Percentiles rank a stretch among this genome's conserved stretches.
Conservation (phyloP, 2,113 vertebrate species). For the Cavia porcellus region DNA sequence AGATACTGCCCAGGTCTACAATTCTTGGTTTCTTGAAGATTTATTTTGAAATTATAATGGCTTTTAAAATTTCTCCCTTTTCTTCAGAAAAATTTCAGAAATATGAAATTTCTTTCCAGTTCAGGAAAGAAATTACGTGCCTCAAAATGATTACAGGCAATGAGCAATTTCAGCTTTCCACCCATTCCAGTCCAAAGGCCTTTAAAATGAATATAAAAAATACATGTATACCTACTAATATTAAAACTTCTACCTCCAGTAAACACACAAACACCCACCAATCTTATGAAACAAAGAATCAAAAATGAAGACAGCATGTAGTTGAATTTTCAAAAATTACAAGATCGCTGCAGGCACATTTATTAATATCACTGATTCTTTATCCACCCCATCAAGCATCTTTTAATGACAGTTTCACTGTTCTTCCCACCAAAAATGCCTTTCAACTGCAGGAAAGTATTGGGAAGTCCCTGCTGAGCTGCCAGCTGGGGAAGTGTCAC, state of each 20-base stretch:
- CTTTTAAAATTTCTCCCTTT: not conserved
- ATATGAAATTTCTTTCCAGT: not conserved
- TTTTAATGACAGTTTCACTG: conserved; percentile 8
- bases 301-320: not conserved
- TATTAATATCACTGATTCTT: not conserved
- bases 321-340: conserved; percentile 32
- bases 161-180: not conserved
- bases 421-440: conserved; percentile 55
- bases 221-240: not conserved
- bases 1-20: not conserved
- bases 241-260: not conserved
- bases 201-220: conserved; percentile 39
- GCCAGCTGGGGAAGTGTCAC: conserved; percentile 76
- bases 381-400: not conserved
- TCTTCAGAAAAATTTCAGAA: conserved; percentile 20
- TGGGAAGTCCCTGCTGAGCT: conserved; percentile 64
- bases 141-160: conserved; percentile 19
- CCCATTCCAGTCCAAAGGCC: not conserved
- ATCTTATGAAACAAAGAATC: not conserved
- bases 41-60: conserved; percentile 2
- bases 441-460: conserved; percentile 63
- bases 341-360: not conserved
- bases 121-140: not conserved
- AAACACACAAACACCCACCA: not conserved
- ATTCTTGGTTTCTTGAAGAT: not conserved